These are phyloP conservation scores for Tetraneura akinire DNA, from an alignment of 1,140 invertebrate species.

Conservation along the genomic window DNA sequence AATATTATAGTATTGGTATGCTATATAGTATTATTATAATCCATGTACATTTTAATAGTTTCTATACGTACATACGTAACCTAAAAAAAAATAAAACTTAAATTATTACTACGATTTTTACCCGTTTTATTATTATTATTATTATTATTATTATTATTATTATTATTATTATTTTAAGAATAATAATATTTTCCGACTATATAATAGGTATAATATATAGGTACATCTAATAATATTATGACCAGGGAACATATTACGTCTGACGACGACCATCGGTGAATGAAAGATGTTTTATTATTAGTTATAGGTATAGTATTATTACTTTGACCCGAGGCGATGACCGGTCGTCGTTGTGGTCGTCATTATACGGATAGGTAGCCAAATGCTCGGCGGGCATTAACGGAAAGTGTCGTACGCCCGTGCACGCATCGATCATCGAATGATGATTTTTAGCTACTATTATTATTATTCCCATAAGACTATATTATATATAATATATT, in stretches of 20 bases:
- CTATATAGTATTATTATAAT: too few species aligned
- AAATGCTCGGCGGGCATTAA: constrained; percentile 6
- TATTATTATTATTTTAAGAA: neutral
- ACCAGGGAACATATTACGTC: neutral
- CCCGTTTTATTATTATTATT: neutral
- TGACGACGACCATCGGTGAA: neutral
- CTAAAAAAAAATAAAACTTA: too few species aligned
- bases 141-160: too few species aligned
- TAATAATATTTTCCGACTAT: constrained; percentile 6
- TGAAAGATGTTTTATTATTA: neutral
- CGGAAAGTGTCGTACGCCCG: constrained; percentile 25
- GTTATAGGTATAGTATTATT: neutral
- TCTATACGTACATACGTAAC: too few species aligned
- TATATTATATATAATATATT: too few species aligned
- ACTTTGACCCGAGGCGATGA: neutral
- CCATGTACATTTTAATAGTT: too few species aligned
- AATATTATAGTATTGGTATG: too few species aligned
- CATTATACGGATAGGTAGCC: neutral
- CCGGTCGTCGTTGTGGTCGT: neutral
- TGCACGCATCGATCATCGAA: constrained; percentile 20
- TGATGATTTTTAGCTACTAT: constrained; percentile 33
- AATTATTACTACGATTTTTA: too few species aligned
- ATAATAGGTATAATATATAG: too few species aligned
- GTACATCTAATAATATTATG: neutral
- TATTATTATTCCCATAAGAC: constrained; percentile 34